Evolutionary conservation across 2,113 vertebrate genomes (phyloP).

Genomic region (Mormyrus lacerda): DNA sequence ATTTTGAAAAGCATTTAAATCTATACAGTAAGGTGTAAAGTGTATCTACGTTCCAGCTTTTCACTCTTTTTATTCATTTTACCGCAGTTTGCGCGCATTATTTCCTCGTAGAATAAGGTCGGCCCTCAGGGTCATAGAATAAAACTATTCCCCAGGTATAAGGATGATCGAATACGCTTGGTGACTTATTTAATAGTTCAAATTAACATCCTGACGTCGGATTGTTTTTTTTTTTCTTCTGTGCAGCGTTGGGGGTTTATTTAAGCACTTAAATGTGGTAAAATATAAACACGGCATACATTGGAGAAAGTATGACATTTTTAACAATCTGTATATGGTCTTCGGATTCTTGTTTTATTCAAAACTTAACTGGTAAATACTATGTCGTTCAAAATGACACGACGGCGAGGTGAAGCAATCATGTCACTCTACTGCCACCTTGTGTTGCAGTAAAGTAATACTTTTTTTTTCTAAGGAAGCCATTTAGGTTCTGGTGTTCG

Average conservation of each 20-base stretch:
- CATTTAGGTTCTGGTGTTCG: background rate
- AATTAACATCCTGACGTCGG: background rate
- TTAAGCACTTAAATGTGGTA: slow-evolving; percentile 17
- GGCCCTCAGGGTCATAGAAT: slow-evolving; percentile 6
- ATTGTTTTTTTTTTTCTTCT: background rate
- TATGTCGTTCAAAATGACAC: background rate
- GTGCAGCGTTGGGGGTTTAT: background rate
- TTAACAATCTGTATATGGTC: background rate
- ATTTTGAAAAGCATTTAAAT: slow-evolving; percentile 65
- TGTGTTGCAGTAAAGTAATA: slow-evolving; percentile 8
- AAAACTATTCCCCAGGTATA: background rate
- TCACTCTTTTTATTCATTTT: slow-evolving; percentile 44
- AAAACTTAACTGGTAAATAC: background rate
- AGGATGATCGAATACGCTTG: background rate
- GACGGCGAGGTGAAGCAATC: background rate
- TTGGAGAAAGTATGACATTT: slow-evolving; percentile 3
- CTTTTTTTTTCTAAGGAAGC: background rate
- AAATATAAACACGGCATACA: background rate
- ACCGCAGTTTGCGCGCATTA: slow-evolving; percentile 29
- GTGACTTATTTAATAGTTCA: background rate
- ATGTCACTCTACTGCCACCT: slow-evolving; percentile 15
- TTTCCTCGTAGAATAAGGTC: slow-evolving; percentile 1
- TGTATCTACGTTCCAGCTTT: slow-evolving; percentile 52
- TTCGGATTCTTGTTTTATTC: background rate
- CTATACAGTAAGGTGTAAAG: slow-evolving; percentile 57